Conservation (phyloP, 2,888 invertebrate species). For the Julus scanicus region DNA sequence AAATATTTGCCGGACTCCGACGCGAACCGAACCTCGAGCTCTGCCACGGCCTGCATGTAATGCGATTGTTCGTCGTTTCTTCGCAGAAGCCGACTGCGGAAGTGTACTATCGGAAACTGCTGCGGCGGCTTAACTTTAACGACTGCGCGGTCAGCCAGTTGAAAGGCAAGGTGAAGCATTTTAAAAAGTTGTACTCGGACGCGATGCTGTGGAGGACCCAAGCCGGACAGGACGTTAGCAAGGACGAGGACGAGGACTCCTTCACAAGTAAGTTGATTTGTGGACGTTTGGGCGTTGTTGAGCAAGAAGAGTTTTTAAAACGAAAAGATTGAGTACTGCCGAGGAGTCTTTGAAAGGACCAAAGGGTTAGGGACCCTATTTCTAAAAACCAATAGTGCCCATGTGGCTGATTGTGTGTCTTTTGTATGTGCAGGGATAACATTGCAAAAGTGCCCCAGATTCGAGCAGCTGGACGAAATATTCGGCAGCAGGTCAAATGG, state of each 20-base stretch:
- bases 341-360: too few species aligned
- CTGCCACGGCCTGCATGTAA: background rate
- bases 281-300: too few species aligned
- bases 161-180: background rate
- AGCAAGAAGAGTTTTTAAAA: too few species aligned
- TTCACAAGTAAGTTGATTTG: background rate
- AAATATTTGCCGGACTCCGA: background rate
- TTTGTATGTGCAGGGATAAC: background rate
- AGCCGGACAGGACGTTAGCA: background rate
- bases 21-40: too few species aligned
- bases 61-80: background rate
- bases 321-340: too few species aligned
- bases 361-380: too few species aligned
- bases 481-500: background rate
- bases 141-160: background rate
- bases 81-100: background rate
- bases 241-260: background rate
- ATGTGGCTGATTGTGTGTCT: background rate
- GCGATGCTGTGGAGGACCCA: background rate
- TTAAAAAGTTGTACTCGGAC: background rate
- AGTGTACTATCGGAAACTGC: background rate
- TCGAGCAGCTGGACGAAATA: background rate
- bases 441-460: background rate
- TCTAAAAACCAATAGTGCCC: too few species aligned
- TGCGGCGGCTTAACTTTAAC: background rate